Base-by-base conservation (phyloP, 1,140 invertebrate genomes). In the Drosophila virilis region DNA sequence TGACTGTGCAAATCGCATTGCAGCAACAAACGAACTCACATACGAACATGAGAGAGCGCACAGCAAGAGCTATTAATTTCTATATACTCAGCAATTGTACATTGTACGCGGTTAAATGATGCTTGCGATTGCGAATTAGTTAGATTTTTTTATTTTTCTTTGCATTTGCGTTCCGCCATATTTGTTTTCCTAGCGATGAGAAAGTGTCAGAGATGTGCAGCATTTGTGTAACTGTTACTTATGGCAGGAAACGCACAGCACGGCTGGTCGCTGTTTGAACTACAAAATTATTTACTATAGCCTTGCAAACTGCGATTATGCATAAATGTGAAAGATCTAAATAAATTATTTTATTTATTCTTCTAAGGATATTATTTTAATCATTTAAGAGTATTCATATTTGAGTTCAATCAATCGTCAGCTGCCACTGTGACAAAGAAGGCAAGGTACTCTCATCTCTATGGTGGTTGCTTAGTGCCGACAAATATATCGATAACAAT, bases 101-200 rank as follows among this genome's bases (percentile, higher is more conserved):
- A 37, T 42, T 28, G 10, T 33, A 42, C 64, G 54, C 6, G 12
- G n/a, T 37, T n/a, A n/a, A 42, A 13, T 46, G 42, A 32, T 43
- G 33, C 13, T 64, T 37, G 54, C 13, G 35, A 13, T 51, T 68
- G 37, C 15, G 43, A 71, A 22, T 45, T 45, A 66, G 33, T 71
- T 66, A 76, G 51, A 45, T 77, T 35, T 60, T 22, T 83, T 78
- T 55, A 71, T 33, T 77, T 78, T 72, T 78, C 73, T 74, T 84
- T 77, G 69, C 76, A 78, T 74, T 77, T 69, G 61, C 67, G 46
- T 78, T 84, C 81, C 81, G 81, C 81, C 81, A 84, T 84, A 74
- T 84, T 84, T 84, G 77, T 84, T 84, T 84, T 84, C 52, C 42
- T 84, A 61, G 79, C 62, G 80, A 75, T 76, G 76, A 50, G 33